Evolutionary conservation across 2,113 vertebrate genomes (phyloP), one percentile per base, ranked within the genome.

Genomic region (Vicugna pacos): DNA sequence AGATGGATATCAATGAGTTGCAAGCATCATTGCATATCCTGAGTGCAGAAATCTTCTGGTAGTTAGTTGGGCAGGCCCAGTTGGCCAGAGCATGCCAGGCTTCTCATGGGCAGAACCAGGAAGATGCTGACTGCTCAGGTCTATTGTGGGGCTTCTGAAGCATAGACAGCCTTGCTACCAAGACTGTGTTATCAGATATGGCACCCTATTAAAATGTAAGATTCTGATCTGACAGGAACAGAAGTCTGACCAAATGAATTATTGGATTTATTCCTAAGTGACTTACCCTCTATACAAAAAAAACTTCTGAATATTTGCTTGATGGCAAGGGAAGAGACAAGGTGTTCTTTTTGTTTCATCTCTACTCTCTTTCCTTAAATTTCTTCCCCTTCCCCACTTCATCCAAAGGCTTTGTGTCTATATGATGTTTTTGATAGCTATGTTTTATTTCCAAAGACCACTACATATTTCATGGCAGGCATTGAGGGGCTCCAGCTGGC

Each of bases 201-300:
- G 20, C 22, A 67, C 26, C 64, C 48, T 88, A 70, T 91, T 91
- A 52, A 96, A 62, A 54, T 38, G 75, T 12, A 72, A 46, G 64
- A 87, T 87, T 86, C 62, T 70, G 92, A 79, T 26, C 46, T 70
- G 48, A 89, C 15, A 79, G 65, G 46, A 91, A 20, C 38, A 30
- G 52, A 60, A 80, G 72, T 46, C 42, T 56, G 54, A 84, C 11
- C 1, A 81, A 46, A n/a, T 76, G 35, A 83, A 54, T 70, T 85
- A 70, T 83, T 80, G 56, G 48, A 76, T 93, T 97, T 96, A 85
- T 77, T 95, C 56, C 76, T 95, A 46, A 93, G 72, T 85, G 62
- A 93, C 42, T 80, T 62, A 69, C 50, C 86, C 54, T 87, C 24
- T 75, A 24, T 8, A 70, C 26, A 77, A 84, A 11, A 94, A 94